Evolutionary conservation across 1,140 invertebrate species (phyloP), one percentile per base, ranked within the genome.

Genomic region (Drosophila teissieri): DNA sequence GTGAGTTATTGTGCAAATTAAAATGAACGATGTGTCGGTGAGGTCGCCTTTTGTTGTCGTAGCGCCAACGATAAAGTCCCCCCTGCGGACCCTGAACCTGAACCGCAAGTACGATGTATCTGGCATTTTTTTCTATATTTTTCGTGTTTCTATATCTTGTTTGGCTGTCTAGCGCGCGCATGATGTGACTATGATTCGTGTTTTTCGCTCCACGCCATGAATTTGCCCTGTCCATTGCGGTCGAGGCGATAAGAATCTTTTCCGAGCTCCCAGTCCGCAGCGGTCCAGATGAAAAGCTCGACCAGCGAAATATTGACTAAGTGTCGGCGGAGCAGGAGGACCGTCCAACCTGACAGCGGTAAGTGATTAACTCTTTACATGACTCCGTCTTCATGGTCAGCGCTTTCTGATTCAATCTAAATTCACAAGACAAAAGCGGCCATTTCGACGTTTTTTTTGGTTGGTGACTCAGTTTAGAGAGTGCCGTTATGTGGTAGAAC

Each of bases 1-100:
- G 69, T 83, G 80, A 80, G 70, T 90, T 73, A 78, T 78, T 67
- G 78, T 73, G 57, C 72, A 91, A 91, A 91, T 91, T 91, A 91
- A 91, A 89, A 91, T 84, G 80, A 91, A 91, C 84, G 89, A 84
- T 89, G 80, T 85, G 89, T 91, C 89, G 85, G 80, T 55, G 63
- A 82, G 82, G 80, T 83, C 70, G 80, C 74, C 79, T 81, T 82
- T 86, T 78, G 81, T 80, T 73, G 78, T 80, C 58, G 65, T 75
- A 86, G 73, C 83, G 83, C 78, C 74, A 82, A 78, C 55, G 62
- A 51, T 61, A 27, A 69, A n/a, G 24, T 22, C 37, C 63, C 67
- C 42, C 49, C 36, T 7, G 1, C 62, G 8, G 44, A 46, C 73
- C 53, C 49, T 77, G 56, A 45, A 61, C 40, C 56, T 40, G 48